Percentiles rank a stretch among this genome's conserved stretches.
Conservation (phyloP, 2,797 vertebrate species). For the Platalea minor region DNA sequence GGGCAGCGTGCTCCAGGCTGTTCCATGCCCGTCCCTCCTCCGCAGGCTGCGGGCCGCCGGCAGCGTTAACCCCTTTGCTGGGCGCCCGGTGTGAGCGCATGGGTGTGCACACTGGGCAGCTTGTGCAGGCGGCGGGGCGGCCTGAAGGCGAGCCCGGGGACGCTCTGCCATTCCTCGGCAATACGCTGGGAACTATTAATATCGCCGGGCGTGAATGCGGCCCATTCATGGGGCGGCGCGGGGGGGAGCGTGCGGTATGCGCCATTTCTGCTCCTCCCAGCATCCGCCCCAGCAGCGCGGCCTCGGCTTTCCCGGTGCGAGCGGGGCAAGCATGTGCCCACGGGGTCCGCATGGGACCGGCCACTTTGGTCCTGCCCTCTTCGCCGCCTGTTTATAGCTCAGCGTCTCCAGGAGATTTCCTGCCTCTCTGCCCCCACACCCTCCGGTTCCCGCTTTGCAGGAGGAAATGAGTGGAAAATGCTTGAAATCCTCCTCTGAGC, state of each 20-base stretch:
- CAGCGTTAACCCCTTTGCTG: neutral
- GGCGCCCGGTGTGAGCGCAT: neutral
- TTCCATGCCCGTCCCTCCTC: too few relatives aligned
- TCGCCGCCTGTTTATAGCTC: neutral
- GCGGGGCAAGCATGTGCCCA: neutral
- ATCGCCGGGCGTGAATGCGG: neutral
- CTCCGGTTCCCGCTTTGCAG: neutral
- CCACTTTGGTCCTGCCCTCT: neutral
- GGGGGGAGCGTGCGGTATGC: neutral
- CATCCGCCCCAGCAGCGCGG: neutral
- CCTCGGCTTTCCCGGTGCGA: neutral
- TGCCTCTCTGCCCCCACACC: neutral
- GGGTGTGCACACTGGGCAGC: neutral
- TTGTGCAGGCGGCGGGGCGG: neutral
- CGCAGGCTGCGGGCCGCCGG: accelerated
- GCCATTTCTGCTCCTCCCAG: neutral
- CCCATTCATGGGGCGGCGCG: neutral
- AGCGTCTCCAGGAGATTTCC: neutral
- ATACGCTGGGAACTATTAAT: constrained; percentile 25
- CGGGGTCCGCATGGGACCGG: neutral
- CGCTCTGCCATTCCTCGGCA: neutral
- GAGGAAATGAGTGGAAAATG: constrained; percentile 5
- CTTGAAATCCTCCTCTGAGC: neutral
- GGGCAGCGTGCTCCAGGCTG: neutral
- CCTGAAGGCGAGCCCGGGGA: neutral